Conservation (phyloP, 2,113 vertebrate genomes). For the Elephantulus edwardii region DNA sequence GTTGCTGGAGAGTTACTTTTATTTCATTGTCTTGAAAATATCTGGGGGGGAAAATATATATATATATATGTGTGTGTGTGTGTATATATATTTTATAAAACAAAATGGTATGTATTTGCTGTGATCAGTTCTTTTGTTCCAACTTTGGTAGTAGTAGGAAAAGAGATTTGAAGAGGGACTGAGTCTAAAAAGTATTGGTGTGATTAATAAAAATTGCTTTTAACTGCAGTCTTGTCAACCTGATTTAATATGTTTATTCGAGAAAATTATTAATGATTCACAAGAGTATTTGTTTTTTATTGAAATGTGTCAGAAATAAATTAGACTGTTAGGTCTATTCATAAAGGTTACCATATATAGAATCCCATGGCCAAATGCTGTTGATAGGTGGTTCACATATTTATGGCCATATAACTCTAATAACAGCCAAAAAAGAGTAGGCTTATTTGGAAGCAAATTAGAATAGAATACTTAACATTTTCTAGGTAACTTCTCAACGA, state of each 20-base stretch:
- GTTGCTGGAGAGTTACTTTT: no score
- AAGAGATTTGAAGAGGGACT: no score
- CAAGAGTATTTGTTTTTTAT: slow-evolving; percentile 2
- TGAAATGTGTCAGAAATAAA: slow-evolving; percentile 14
- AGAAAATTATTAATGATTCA: no score
- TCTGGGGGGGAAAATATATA: neutral
- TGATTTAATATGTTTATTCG: no score
- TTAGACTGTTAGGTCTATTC: neutral
- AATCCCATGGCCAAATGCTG: neutral
- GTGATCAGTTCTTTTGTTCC: slow-evolving; percentile 21
- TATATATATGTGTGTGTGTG: neutral
- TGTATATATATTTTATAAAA: neutral
- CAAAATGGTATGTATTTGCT: neutral
- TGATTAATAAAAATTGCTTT: no score
- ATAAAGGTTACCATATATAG: neutral
- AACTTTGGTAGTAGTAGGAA: neutral
- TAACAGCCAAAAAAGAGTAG: neutral
- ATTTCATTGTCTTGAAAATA: no score
- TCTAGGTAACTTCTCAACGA: neutral
- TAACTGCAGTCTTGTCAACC: no score
- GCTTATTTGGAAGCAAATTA: slow-evolving; percentile 18
- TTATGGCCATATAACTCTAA: neutral
- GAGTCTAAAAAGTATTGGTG: no score
- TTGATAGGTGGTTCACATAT: neutral
- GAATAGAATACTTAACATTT: neutral